Evolutionary conservation across 2,888 invertebrate species (phyloP).

Genomic region (Eugnorisma glareosa): DNA sequence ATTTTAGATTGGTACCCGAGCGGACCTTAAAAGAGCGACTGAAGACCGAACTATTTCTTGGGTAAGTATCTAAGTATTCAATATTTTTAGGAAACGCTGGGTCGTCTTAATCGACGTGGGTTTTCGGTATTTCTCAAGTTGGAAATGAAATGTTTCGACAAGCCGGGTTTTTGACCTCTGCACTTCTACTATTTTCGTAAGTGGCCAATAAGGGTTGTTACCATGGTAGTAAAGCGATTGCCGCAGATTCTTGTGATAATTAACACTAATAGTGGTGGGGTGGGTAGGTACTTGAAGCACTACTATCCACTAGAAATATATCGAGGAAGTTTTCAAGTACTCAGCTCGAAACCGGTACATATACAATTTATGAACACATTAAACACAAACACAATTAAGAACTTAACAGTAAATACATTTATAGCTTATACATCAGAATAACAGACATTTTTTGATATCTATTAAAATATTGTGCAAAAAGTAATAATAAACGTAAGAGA

Average conservation of each 20-base stretch:
- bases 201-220: not conserved
- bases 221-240: not conserved
- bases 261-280: not conserved
- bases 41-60: conserved; percentile 32
- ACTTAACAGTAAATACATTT: not conserved
- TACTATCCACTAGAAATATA: not conserved
- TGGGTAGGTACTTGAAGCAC: not conserved
- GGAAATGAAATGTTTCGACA: conserved; percentile 9
- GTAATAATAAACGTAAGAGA: rapidly evolving
- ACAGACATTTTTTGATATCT: not conserved
- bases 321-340: not conserved
- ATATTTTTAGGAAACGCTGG: conserved; percentile 34
- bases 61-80: conserved; percentile 20
- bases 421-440: not conserved
- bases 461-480: not conserved
- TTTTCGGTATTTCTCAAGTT: not conserved
- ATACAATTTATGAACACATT: not conserved
- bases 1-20: conserved; percentile 33
- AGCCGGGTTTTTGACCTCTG: not conserved
- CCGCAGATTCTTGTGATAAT: conserved; percentile 3
- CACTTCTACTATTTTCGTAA: not conserved
- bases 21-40: conserved; percentile 17
- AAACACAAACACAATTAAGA: not conserved
- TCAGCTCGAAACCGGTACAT: not conserved
- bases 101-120: conserved; percentile 13